Percentiles rank a stretch among this genome's conserved stretches.
Conservation (phyloP, 2,797 vertebrate species). For the Squalus acanthias region DNA sequence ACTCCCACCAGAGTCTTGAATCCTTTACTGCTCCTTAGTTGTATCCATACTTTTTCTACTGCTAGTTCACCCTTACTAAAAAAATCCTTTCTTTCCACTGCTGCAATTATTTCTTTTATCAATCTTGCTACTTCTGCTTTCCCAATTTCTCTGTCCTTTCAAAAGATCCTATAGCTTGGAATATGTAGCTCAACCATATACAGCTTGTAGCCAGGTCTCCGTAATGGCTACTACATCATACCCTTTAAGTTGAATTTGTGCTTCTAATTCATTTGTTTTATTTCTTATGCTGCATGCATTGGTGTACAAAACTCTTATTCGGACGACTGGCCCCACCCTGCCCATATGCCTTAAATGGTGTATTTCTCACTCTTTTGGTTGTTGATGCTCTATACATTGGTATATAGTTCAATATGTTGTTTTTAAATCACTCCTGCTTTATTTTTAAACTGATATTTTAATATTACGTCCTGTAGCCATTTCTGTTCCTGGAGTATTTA, state of each 20-base stretch:
- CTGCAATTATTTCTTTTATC: neutral
- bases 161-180: neutral
- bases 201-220: neutral
- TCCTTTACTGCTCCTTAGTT: neutral
- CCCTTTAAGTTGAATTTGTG: neutral
- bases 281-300: neutral
- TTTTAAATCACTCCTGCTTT: neutral
- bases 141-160: neutral
- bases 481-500: neutral
- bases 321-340: neutral
- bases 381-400: no score
- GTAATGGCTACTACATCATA: neutral
- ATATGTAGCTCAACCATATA: neutral
- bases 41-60: neutral
- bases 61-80: neutral
- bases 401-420: neutral
- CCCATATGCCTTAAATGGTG: neutral
- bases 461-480: neutral
- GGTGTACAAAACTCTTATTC: neutral
- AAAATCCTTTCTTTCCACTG: neutral
- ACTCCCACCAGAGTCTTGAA: neutral
- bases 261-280: neutral
- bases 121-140: neutral
- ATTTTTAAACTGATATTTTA: neutral
- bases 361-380: neutral